These are phyloP conservation scores for Myotis brandtii DNA, from an alignment of 2,113 vertebrate species.

Conservation along the genomic window DNA sequence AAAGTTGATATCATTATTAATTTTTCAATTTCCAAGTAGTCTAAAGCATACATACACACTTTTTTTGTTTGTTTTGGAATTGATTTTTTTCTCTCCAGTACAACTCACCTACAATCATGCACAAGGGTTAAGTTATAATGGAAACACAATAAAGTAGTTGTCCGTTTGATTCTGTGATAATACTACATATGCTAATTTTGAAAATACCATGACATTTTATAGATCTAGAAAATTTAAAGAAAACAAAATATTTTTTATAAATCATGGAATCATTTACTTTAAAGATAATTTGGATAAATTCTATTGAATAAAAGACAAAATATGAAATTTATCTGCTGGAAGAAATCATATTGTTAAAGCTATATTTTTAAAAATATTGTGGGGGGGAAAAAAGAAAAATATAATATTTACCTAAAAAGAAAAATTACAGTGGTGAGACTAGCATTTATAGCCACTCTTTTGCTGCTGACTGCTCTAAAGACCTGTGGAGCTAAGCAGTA, in stretches of 20 bases:
- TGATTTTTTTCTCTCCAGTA: not conserved
- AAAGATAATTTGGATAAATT: not conserved
- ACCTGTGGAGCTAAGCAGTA: not conserved
- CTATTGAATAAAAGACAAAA: not conserved
- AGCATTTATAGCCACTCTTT: not conserved
- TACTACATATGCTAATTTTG: not conserved
- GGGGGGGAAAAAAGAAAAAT: fast-evolving
- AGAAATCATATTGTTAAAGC: not conserved
- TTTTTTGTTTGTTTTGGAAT: not conserved
- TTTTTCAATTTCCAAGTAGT: not conserved
- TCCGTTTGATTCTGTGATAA: not conserved
- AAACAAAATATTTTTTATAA: not conserved
- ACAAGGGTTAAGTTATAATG: not conserved
- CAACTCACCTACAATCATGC: not conserved
- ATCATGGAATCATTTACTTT: not conserved
- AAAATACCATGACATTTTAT: not conserved
- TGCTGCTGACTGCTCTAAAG: not conserved
- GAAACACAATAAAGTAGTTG: not conserved
- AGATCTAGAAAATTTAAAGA: not conserved
- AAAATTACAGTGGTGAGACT: not conserved
- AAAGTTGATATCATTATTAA: not conserved
- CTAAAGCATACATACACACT: not conserved
- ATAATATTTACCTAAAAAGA: not conserved
- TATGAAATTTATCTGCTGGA: not conserved
- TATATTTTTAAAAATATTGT: not conserved